Percentiles rank a stretch among this genome's conserved stretches.
These are phyloP conservation scores for Cosmia pyralina DNA, from an alignment of 2,888 invertebrate species.

Conservation along the genomic window DNA sequence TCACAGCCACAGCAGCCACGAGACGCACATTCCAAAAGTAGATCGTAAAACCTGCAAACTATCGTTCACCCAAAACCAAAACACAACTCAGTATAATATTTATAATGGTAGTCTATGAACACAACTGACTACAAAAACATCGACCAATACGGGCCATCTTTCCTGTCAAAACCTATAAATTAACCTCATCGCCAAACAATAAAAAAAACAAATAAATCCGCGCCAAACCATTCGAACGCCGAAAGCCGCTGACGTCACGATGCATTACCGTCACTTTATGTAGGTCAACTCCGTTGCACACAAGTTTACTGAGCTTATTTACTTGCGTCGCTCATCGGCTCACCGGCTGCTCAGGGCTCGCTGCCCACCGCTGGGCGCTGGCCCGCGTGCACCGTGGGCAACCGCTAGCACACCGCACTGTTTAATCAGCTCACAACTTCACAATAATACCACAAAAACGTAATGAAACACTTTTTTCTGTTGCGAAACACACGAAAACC, in stretches of 20 bases:
- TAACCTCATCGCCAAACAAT: constrained; percentile 42
- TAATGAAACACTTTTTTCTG: constrained; percentile 46
- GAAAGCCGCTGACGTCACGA: constrained; percentile 65
- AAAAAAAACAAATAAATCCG: constrained; percentile 12
- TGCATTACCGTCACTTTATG: constrained; percentile 64
- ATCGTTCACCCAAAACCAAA: no score
- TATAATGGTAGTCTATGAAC: no score
- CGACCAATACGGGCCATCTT: no score
- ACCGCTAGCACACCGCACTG: constrained; percentile 26
- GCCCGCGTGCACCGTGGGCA: constrained; percentile 35
- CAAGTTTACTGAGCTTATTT: constrained; percentile 29
- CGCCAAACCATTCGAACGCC: constrained; percentile 62
- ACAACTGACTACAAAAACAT: neutral
- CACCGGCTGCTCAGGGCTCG: neutral
- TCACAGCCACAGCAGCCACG: no score
- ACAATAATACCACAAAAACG: constrained; percentile 49
- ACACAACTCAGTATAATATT: no score
- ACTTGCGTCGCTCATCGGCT: constrained; percentile 11
- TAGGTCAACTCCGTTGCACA: constrained; percentile 65
- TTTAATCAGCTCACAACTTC: constrained; percentile 42
- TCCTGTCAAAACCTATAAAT: constrained; percentile 17
- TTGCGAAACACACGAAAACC: constrained; percentile 46
- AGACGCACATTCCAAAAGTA: neutral
- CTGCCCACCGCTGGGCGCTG: neutral
- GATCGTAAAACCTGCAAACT: neutral